A percentile compares a stretch with the other conserved stretches of the same genome.
Evolutionary conservation across 1,140 invertebrate species (phyloP).

Genomic region (Lepidostoma basale): DNA sequence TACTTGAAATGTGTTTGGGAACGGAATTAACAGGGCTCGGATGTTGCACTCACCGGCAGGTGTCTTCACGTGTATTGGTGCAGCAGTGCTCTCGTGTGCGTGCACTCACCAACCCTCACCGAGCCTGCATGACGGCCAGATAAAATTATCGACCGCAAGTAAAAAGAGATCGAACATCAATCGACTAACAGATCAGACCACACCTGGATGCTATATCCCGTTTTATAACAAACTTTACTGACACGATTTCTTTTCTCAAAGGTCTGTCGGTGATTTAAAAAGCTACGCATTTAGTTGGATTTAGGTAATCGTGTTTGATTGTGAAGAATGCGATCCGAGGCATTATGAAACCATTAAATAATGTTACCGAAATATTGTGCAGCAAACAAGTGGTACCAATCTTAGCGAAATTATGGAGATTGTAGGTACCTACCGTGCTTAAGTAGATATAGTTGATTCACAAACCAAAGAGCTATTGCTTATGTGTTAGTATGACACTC

Average conservation of each 20-base stretch:
- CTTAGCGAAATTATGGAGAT: too few relatives aligned
- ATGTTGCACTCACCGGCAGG: conserved; percentile 20
- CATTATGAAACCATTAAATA: too few relatives aligned
- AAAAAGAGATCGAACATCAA: neutral
- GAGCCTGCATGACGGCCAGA: neutral
- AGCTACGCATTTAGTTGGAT: too few relatives aligned
- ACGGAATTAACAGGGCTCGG: neutral
- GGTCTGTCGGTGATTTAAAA: too few relatives aligned
- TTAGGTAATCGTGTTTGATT: too few relatives aligned
- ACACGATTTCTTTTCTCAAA: neutral
- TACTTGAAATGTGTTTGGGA: neutral
- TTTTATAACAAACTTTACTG: neutral
- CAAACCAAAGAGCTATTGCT: too few relatives aligned
- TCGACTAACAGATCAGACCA: neutral
- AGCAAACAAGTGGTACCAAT: too few relatives aligned
- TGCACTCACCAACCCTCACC: neutral
- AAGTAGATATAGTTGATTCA: too few relatives aligned
- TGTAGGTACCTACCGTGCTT: too few relatives aligned
- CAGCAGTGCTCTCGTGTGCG: neutral
- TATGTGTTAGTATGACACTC: too few relatives aligned
- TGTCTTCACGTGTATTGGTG: conserved; percentile 1
- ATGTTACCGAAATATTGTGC: too few relatives aligned
- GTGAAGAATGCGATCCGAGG: too few relatives aligned
- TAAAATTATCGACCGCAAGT: neutral
- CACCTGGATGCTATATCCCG: neutral